A percentile compares a stretch with the other conserved stretches of the same genome.
Conservation (phyloP, 2,113 vertebrate species). For the Epinephelus fuscoguttatus region DNA sequence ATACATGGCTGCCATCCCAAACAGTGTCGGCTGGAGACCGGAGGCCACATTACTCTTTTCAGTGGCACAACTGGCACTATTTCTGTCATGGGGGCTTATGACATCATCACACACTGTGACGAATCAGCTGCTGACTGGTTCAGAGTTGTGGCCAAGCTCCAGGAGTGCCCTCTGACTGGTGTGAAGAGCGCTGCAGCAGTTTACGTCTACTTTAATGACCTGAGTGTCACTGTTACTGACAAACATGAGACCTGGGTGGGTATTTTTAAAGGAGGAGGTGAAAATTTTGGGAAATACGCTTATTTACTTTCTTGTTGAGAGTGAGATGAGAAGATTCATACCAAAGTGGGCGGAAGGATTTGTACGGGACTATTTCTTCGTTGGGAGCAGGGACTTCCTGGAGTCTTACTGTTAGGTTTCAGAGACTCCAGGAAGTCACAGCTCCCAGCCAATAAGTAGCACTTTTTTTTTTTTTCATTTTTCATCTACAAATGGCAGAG, state of each 20-base stretch:
- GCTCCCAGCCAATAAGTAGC: too few relatives aligned
- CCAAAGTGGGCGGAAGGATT: background rate
- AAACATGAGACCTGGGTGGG: constrained; percentile 37
- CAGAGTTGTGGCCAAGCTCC: constrained; percentile 20
- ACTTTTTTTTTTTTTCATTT: too few relatives aligned
- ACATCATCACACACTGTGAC: constrained; percentile 18
- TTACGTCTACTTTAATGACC: constrained; percentile 15
- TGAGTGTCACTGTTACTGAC: background rate
- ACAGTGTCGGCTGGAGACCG: background rate
- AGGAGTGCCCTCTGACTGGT: background rate
- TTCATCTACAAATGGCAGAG: too few relatives aligned
- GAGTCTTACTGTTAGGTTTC: background rate
- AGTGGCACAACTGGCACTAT: background rate
- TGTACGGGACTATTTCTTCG: background rate
- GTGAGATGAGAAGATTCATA: background rate
- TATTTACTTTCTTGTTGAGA: background rate
- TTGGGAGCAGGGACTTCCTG: background rate
- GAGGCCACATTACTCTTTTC: constrained; percentile 19
- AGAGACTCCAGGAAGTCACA: too few relatives aligned
- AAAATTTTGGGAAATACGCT: background rate
- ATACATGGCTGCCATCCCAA: constrained; percentile 1
- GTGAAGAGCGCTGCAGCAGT: background rate
- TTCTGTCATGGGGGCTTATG: constrained; percentile 6
- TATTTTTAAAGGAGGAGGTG: background rate
- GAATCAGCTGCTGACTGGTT: constrained; percentile 15